phyloP scores from a whole-genome alignment of 2,888 invertebrate species.

The Calliopum simillimum region DNA sequence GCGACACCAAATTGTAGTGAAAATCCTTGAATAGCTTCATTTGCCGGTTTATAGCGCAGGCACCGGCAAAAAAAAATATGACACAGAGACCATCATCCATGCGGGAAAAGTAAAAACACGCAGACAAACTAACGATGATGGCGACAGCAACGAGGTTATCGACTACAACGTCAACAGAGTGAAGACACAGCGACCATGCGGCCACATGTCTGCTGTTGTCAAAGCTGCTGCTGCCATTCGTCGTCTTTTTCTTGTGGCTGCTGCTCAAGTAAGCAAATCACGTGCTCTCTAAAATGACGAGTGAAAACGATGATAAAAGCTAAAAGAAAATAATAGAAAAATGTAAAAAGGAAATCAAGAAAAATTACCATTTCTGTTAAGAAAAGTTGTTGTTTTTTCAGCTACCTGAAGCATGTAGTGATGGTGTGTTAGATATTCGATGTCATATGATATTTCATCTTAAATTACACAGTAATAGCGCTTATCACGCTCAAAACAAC shows the following conservation, averaged over 20 bases:
- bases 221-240: conserved; percentile 1
- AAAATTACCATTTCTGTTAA: neutral
- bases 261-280: conserved; percentile 48
- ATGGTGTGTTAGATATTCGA: too few species aligned
- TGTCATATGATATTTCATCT: too few species aligned
- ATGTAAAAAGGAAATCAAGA: neutral
- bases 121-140: conserved; percentile 13
- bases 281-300: conserved; percentile 44
- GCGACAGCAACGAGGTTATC: neutral
- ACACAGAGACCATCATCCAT: too few species aligned
- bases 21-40: conserved; percentile 13
- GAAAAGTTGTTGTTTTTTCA: neutral
- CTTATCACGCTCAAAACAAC: too few species aligned
- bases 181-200: neutral
- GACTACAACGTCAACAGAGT: neutral
- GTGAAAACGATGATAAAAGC: conserved; percentile 36
- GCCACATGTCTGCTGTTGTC: conserved; percentile 26
- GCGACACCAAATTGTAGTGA: neutral
- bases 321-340: conserved; percentile 35
- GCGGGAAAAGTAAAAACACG: neutral
- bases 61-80: neutral
- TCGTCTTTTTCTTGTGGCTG: neutral
- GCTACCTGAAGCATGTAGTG: too few species aligned
- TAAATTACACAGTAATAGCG: too few species aligned
- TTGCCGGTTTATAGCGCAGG: neutral